Conservation (phyloP, 2,888 invertebrate genomes). For the Arctia plantaginis region DNA sequence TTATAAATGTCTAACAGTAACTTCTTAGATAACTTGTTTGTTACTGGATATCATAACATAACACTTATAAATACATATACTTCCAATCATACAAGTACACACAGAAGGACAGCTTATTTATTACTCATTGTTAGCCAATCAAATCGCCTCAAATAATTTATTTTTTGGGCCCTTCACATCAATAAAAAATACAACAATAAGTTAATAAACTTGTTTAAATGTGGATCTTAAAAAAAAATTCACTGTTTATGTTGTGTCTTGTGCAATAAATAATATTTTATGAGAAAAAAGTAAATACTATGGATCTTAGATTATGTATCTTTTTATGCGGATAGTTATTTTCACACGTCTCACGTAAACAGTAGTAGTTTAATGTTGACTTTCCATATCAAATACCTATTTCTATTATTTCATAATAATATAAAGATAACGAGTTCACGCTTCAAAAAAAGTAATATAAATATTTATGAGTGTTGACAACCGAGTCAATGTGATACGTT, state of each 20-base stretch:
- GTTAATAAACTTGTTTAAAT: too few species aligned
- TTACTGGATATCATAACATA: neutral
- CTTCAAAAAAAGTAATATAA: conserved; percentile 24
- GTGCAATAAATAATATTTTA: neutral
- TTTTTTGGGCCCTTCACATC: too few species aligned
- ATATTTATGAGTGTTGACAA: conserved; percentile 26
- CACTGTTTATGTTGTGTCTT: neutral
- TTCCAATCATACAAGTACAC: too few species aligned
- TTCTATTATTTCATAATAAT: conserved; percentile 33
- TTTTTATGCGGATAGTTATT: neutral
- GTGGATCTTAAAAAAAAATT: too few species aligned
- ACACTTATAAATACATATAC: neutral
- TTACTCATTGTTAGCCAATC: too few species aligned
- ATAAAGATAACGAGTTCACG: conserved; percentile 24
- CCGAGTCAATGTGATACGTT: conserved; percentile 25
- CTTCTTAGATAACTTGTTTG: neutral
- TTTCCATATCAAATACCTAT: conserved; percentile 22
- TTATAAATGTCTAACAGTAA: conserved; percentile 2
- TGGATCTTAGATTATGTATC: neutral
- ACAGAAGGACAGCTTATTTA: too few species aligned
- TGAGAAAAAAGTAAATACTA: neutral
- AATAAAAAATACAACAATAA: too few species aligned
- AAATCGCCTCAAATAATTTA: too few species aligned
- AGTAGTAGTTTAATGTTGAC: conserved; percentile 10
- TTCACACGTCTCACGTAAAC: neutral